These are phyloP conservation scores for Tetragnatha montana DNA, from an alignment of 2,888 invertebrate genomes.

Conservation along the genomic window DNA sequence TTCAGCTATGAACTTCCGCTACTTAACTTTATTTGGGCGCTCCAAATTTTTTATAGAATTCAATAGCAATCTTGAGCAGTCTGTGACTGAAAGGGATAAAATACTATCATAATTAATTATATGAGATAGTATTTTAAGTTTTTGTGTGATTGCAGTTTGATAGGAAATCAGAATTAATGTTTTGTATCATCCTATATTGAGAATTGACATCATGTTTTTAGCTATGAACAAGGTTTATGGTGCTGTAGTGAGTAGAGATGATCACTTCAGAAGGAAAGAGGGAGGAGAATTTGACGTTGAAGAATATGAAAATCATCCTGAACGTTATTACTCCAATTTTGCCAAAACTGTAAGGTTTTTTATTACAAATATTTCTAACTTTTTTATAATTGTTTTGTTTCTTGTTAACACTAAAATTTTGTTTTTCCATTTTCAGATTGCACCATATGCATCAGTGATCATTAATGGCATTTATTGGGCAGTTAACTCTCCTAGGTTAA, in stretches of 20 bases:
- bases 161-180: too few relatives aligned
- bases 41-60: too few relatives aligned
- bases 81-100: too few relatives aligned
- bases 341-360: constrained; percentile 85
- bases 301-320: constrained; percentile 94
- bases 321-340: constrained; percentile 95
- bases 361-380: not conserved
- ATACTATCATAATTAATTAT: too few relatives aligned
- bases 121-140: too few relatives aligned
- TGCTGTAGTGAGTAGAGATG: constrained; percentile 93
- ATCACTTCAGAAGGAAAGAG: constrained; percentile 93
- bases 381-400: not conserved
- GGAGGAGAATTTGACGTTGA: constrained; percentile 93
- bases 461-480: constrained; percentile 99
- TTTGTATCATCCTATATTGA: too few relatives aligned
- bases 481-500: constrained; percentile 93
- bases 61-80: too few relatives aligned
- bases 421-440: constrained; percentile 81
- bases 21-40: too few relatives aligned
- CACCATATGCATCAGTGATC: constrained; percentile 97
- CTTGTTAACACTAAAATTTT: not conserved
- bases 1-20: too few relatives aligned
- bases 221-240: constrained; percentile 96
- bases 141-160: too few relatives aligned
- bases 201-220: constrained; percentile 76